Base-by-base conservation (phyloP, 2,888 invertebrate species). In the Cataglyphis rosenhaueri region DNA sequence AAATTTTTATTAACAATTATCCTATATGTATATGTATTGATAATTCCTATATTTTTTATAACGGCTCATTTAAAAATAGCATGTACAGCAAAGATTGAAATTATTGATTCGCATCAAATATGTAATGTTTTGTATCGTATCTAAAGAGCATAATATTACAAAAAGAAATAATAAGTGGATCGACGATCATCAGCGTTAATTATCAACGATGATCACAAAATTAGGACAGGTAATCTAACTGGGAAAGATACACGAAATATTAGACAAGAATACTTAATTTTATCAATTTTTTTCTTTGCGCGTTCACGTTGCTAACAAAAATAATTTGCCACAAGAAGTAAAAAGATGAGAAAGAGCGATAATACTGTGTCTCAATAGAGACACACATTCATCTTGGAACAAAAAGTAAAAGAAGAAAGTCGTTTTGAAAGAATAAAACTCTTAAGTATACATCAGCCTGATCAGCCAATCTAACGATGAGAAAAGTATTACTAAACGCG, bases 401-500 rank as follows among this genome's bases (percentile, higher is more conserved):
- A 83, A n/a, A 6, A 32, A 44, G 52, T 25, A 59, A 29, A 55
- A 29, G 29, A 57, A 68, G 48, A 18, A 73, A 62, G 21, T 68
- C 73, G 38, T 35, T 79, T 61, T 73, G 29, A 35, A 38, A 66
- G 57, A 78, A 59, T 29, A 61, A 73, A 55, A 64, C 44, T 62
- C 41, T 44, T 21, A 61, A 57, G 52, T 75, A 62, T 74, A 62
- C 52, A 79, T 79, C 57, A 44, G 78, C 70, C 44, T 32, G 71
- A 48, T 21, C 21, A 0, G 44, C 2, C 21, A 59, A 59, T 66
- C 41, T 66, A 32, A 76, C 41, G 41, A 21, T 68, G 41, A 79
- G 78, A 79, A 61, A 79, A 78, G 59, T 68, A 59, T 78, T 41
- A 48, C 59, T 21, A 25, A 44, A 25, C 59, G 25, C 78, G 71